These are phyloP conservation scores for Microtus richardsoni DNA, from an alignment of 2,113 vertebrate species.

Conservation along the genomic window DNA sequence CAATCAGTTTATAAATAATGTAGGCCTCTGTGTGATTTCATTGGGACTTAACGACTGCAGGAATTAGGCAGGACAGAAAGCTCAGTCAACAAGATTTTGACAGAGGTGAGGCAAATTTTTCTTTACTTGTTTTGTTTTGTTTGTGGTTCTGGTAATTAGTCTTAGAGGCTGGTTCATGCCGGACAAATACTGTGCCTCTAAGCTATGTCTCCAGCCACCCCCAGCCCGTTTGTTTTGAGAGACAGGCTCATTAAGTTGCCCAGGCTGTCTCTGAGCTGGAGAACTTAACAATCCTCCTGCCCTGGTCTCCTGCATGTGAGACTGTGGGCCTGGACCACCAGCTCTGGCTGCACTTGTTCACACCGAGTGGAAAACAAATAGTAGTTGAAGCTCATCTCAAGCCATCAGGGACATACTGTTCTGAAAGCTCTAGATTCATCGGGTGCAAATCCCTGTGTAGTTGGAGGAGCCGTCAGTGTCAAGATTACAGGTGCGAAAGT, in stretches of 20 bases:
- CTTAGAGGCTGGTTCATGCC: too few relatives aligned
- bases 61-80: too few relatives aligned
- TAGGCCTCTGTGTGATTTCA: too few relatives aligned
- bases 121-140: too few relatives aligned
- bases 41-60: too few relatives aligned
- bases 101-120: too few relatives aligned
- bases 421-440: slow-evolving; percentile 42
- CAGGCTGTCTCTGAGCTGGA: background rate
- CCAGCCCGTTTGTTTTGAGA: background rate
- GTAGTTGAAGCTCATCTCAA: background rate
- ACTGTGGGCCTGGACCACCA: background rate
- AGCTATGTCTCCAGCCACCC: background rate
- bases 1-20: too few relatives aligned
- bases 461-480: slow-evolving; percentile 47
- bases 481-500: slow-evolving; percentile 79
- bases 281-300: background rate
- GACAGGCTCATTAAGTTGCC: background rate
- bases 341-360: background rate
- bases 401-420: background rate
- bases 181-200: background rate
- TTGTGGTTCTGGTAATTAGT: too few relatives aligned
- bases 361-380: background rate
- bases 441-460: slow-evolving; percentile 52
- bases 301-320: background rate
- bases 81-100: too few relatives aligned